A percentile compares a stretch with the other conserved stretches of the same genome.
Conservation (phyloP, 2,113 vertebrate species). For the Micromys minutus region DNA sequence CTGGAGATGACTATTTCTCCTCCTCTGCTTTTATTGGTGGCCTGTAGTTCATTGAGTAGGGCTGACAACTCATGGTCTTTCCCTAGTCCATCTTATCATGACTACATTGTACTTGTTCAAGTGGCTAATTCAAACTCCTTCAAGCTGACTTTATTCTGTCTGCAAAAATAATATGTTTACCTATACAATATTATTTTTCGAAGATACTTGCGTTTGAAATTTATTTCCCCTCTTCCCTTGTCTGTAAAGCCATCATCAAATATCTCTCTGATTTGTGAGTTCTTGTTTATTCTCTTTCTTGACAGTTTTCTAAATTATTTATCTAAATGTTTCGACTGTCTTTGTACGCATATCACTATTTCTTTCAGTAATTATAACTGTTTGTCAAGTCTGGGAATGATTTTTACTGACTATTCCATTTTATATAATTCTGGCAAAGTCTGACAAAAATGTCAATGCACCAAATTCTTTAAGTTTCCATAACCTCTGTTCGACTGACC, state of each 20-base stretch:
- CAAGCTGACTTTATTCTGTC: background rate
- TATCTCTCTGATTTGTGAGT: background rate
- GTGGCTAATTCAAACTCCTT: background rate
- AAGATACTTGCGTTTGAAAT: background rate
- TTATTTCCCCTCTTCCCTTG: background rate
- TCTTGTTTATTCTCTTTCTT: background rate
- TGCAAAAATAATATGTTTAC: background rate
- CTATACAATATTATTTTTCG: background rate
- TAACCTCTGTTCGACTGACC: too few species aligned
- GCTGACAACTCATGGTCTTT: too few species aligned
- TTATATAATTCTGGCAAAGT: background rate
- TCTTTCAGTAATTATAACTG: background rate
- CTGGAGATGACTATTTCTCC: background rate
- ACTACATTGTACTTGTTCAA: background rate
- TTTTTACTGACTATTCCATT: background rate
- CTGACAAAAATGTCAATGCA: background rate
- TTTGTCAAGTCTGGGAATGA: background rate
- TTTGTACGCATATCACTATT: background rate
- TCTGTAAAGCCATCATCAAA: background rate
- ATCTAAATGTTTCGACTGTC: background rate
- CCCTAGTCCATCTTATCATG: background rate
- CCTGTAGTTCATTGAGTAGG: background rate
- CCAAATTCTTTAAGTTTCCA: background rate
- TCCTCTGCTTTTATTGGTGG: background rate
- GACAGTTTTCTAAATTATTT: background rate